Evolutionary conservation across 1,140 invertebrate species (phyloP), one percentile per base, ranked within the genome.

Genomic region (Gonioctena quinquepunctata): DNA sequence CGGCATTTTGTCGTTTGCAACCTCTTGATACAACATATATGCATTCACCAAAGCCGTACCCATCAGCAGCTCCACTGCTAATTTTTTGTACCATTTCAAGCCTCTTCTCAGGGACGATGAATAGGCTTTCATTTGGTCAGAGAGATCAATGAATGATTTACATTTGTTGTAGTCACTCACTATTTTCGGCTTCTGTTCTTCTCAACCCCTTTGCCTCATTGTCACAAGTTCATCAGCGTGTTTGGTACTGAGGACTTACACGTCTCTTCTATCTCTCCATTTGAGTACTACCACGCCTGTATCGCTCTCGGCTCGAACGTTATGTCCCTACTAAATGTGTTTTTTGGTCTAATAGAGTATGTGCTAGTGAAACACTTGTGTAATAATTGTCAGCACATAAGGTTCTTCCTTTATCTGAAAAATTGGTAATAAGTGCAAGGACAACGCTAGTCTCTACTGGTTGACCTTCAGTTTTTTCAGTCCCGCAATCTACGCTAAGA

Each of bases 321-420:
- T 82, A 33, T 33, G 81, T 82, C 13, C 80, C 83, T 25, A 80
- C 69, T 25, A 80, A 50, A 74, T 84, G 77, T 0, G 79, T 84
- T 2, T 82, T 74, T 26, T 76, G 77, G 5, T 66, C 0, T n/a
- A 82, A 69, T 19, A 86, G 73, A 66, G 78, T 73, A 49, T 81
- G 54, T 0, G 79, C 81, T 5, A 85, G 73, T 26, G 19, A 33
- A n/a, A 81, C 61, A 19, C 72, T 80, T 1, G 79, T 83, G 57
- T 85, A 84, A 52, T 73, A 85, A 73, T 85, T 84, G 65, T 86
- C 84, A 0, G 78, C 78, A 50, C 73, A 76, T 1, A 86, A 4
- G 3, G 77, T 77, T 50, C 83, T 77, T 11, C 80, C 79, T 64
- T 76, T 69, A 71, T 79, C 66, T 33, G 78, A 60, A 26, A 80